Conservation (phyloP, 2,888 invertebrate species). For the Mycalesis mineus region DNA sequence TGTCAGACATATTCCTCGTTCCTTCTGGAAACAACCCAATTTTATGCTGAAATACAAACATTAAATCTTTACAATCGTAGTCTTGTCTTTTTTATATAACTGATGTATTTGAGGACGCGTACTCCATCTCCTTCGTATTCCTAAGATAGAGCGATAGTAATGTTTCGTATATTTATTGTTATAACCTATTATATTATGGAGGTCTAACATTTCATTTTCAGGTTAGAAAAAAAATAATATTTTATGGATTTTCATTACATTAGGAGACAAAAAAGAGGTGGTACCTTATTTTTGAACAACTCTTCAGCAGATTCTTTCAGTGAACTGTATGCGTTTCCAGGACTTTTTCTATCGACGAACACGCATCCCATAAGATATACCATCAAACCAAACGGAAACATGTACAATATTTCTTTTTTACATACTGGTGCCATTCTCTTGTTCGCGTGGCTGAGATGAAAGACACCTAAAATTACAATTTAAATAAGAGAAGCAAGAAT, state of each 20-base stretch:
- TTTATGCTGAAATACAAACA: slow-evolving; percentile 71
- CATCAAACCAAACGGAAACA: slow-evolving; percentile 81
- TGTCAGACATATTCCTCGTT: slow-evolving; percentile 78
- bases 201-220: too few relatives aligned
- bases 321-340: slow-evolving; percentile 76
- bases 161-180: too few relatives aligned
- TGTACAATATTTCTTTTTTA: slow-evolving; percentile 81
- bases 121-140: too few relatives aligned
- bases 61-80: too few relatives aligned
- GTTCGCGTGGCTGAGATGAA: slow-evolving; percentile 57
- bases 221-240: too few relatives aligned
- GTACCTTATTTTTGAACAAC: slow-evolving; percentile 75
- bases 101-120: too few relatives aligned
- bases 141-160: too few relatives aligned
- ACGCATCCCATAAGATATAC: slow-evolving; percentile 82
- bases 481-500: background rate
- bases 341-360: slow-evolving; percentile 81
- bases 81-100: too few relatives aligned
- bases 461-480: slow-evolving; percentile 6
- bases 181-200: too few relatives aligned
- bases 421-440: slow-evolving; percentile 80
- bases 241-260: background rate
- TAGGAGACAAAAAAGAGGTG: too few relatives aligned
- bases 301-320: slow-evolving; percentile 71
- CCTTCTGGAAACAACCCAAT: slow-evolving; percentile 87